Evolutionary conservation across 2,797 vertebrate genomes (phyloP), one percentile per base, ranked within the genome.

Genomic region (Myiothlypis chrysogaster): DNA sequence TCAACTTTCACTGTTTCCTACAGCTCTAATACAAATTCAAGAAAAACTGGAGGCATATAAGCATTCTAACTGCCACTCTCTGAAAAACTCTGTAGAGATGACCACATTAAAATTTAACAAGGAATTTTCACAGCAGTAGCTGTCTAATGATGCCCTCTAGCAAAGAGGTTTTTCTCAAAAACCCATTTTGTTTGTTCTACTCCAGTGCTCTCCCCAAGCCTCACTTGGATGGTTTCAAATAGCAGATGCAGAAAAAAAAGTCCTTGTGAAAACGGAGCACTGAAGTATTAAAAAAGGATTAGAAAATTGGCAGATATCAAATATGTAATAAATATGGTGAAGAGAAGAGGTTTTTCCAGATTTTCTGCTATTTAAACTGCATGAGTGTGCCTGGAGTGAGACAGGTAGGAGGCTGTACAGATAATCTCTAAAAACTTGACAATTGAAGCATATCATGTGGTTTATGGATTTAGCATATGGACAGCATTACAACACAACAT

Each of bases 111-210:
- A 96, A 81, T 93, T 87, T 90, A 95, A 92, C 55, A 34, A 65
- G 46, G 65, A 94, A 44, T 85, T 95, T 92, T 86, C 89, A 86
- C 19, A 94, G 89, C 73, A 87, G 81, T 46, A 91, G 47, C 72
- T 90, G 66, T 86, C 79, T 92, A 93, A 96, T 49, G 94, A 96
- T 94, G 91, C 55, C 87, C 82, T 92, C 82, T 72, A 94, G 89
- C 84, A 94, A 93, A 92, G 77, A 88, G 59, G 59, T 83, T 96
- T 94, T 81, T 82, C 87, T 90, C 70, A 90, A 92, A 94, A 97
- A 83, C 52, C 52, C 55, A 92, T 96, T 96, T 94, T 91, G 69
- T 86, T 93, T 95, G 87, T 91, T 96, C 84, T 81, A 66, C 87
- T 94, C 71, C 82, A 96, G 8, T 79, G 94, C 72, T 83, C 47